Conservation (phyloP, 2,888 invertebrate genomes). For the Troides aeacus region DNA sequence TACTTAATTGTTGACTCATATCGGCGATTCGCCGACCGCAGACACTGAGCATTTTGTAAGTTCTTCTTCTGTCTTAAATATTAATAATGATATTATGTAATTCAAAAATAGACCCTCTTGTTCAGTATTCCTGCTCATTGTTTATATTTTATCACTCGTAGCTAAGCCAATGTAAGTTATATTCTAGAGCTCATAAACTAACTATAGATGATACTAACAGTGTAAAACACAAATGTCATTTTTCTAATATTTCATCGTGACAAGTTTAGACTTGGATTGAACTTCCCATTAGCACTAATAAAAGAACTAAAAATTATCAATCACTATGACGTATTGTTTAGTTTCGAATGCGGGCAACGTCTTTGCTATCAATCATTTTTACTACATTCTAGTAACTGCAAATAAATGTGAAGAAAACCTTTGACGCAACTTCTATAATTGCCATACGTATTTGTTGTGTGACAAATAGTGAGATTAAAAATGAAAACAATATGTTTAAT, state of each 20-base stretch:
- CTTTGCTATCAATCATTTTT: too few relatives aligned
- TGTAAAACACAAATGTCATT: neutral
- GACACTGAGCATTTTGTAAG: slow-evolving; percentile 8
- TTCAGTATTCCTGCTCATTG: neutral
- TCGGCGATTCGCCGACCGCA: slow-evolving; percentile 11
- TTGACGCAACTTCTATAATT: too few relatives aligned
- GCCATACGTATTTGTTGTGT: too few relatives aligned
- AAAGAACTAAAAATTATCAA: too few relatives aligned
- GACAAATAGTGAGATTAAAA: neutral
- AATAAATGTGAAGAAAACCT: too few relatives aligned
- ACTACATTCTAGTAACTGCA: too few relatives aligned
- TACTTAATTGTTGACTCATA: slow-evolving; percentile 28
- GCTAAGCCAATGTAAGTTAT: neutral
- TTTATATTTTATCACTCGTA: neutral
- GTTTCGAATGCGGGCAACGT: too few relatives aligned
- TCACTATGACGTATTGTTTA: too few relatives aligned
- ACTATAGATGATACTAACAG: neutral
- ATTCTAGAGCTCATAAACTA: neutral
- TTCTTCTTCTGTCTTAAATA: neutral
- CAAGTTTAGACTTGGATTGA: too few relatives aligned
- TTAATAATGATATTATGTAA: neutral
- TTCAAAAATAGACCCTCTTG: neutral
- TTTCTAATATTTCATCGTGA: neutral
- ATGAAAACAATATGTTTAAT: neutral
- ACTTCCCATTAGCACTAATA: too few relatives aligned